Percentiles rank a stretch among this genome's conserved stretches.
Conservation (phyloP, 1,140 invertebrate species). For the Drosophila ananassae region DNA sequence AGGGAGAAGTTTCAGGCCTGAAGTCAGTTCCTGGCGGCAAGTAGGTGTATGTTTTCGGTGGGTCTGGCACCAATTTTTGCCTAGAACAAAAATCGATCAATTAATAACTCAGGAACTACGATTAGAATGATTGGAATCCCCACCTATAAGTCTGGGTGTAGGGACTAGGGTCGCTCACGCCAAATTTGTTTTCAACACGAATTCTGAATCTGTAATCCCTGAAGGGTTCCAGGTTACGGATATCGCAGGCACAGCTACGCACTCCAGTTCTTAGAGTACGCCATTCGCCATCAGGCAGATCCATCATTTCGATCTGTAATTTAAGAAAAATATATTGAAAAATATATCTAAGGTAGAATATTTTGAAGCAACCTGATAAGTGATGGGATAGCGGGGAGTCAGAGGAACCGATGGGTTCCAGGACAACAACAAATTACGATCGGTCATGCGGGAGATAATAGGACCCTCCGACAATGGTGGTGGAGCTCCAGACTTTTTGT, state of each 20-base stretch:
- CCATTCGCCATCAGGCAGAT: conserved; percentile 94
- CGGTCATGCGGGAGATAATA: conserved; percentile 94
- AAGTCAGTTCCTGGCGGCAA: conserved; percentile 92
- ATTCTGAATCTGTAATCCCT: conserved; percentile 96
- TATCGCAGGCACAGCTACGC: conserved; percentile 92
- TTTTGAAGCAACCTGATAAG: conserved; percentile 88
- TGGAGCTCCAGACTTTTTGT: conserved; percentile 91
- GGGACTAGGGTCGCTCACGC: conserved; percentile 97
- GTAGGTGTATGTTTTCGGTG: conserved; percentile 91
- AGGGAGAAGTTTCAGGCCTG: conserved; percentile 93
- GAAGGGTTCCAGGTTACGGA: conserved; percentile 92
- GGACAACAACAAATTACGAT: conserved; percentile 92
- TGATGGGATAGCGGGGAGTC: conserved; percentile 92
- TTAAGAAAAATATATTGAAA: background rate
- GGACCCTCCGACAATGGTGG: conserved; percentile 94
- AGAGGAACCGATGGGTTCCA: conserved; percentile 96
- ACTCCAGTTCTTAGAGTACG: conserved; percentile 92
- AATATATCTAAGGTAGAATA: background rate
- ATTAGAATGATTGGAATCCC: background rate
- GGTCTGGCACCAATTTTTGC: conserved; percentile 91
- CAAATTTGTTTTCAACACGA: conserved; percentile 97
- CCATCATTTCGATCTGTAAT: conserved; percentile 93
- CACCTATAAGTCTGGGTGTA: conserved; percentile 90
- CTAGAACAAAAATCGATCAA: conserved; percentile 64
- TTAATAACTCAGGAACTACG: background rate